phyloP scores from a whole-genome alignment of 2,113 vertebrate species.

The Pipra filicauda region DNA sequence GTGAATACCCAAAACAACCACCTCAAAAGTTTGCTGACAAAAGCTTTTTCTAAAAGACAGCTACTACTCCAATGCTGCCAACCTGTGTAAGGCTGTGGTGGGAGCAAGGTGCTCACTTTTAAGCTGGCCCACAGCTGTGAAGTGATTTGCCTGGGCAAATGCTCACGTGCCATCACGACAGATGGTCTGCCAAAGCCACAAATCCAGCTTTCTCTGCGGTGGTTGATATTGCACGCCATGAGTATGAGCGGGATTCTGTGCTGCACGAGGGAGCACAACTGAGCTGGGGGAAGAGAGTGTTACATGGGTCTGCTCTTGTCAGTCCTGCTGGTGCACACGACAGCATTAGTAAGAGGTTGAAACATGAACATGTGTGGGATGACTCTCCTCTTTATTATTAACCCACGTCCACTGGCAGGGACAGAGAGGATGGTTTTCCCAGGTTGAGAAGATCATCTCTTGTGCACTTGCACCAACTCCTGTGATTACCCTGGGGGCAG shows the following conservation, averaged over 20 bases:
- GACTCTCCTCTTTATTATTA: neutral
- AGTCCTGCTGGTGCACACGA: neutral
- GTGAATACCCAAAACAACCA: neutral
- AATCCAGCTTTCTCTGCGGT: neutral
- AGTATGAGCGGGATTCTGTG: neutral
- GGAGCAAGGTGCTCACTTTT: neutral
- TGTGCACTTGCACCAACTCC: neutral
- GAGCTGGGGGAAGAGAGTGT: neutral
- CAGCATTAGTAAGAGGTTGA: neutral
- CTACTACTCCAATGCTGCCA: neutral
- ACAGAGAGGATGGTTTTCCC: neutral
- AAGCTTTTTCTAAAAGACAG: neutral
- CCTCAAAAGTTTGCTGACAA: neutral
- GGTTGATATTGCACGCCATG: neutral
- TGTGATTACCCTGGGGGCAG: neutral
- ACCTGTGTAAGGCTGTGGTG: neutral
- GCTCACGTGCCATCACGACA: neutral
- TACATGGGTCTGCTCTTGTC: neutral
- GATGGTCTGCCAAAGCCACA: neutral
- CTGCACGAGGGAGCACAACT: fast-evolving
- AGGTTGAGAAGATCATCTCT: neutral
- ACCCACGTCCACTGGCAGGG: neutral
- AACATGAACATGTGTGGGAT: neutral
- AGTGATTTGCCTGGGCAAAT: neutral
- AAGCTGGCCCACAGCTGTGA: neutral